These are phyloP conservation scores for Aromia moschata DNA, from an alignment of 2,888 invertebrate species.

Conservation along the genomic window DNA sequence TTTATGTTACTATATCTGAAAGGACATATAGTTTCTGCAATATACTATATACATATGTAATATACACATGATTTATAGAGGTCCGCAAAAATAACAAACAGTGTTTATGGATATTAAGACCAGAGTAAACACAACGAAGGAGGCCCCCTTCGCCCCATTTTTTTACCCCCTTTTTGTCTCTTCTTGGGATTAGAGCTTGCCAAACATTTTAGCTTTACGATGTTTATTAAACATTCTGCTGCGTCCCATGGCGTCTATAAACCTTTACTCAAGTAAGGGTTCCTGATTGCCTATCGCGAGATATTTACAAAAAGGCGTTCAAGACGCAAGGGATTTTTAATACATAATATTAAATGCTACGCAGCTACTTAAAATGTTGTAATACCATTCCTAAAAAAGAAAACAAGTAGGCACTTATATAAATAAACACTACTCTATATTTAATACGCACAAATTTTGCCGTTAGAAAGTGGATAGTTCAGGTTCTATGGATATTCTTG, in stretches of 20 bases:
- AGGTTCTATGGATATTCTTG: no score
- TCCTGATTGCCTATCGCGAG: slow-evolving; percentile 26
- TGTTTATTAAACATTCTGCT: slow-evolving; percentile 25
- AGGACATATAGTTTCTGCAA: no score
- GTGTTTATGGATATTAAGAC: slow-evolving; percentile 39
- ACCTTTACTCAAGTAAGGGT: slow-evolving; percentile 16
- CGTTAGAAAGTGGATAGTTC: no score
- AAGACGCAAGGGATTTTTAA: slow-evolving; percentile 6
- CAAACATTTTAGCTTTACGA: slow-evolving; percentile 30
- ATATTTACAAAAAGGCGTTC: slow-evolving; percentile 28
- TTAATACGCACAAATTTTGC: no score
- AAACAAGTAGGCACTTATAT: no score
- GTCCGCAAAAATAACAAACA: slow-evolving; percentile 36
- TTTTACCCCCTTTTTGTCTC: slow-evolving; percentile 27
- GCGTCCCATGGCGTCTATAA: slow-evolving; percentile 20
- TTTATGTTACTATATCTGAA: no score
- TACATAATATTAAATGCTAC: slow-evolving; percentile 14
- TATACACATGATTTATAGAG: slow-evolving; percentile 40
- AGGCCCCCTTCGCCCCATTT: slow-evolving; percentile 26
- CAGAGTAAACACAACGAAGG: slow-evolving; percentile 29
- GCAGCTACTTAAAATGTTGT: no score
- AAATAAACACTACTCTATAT: no score
- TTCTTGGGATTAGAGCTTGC: slow-evolving; percentile 12
- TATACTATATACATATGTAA: no score
- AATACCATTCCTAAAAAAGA: no score